A percentile compares a stretch with the other conserved stretches of the same genome.
These are phyloP conservation scores for Ataeniobius toweri DNA, from an alignment of 2,797 vertebrate species.

Conservation along the genomic window DNA sequence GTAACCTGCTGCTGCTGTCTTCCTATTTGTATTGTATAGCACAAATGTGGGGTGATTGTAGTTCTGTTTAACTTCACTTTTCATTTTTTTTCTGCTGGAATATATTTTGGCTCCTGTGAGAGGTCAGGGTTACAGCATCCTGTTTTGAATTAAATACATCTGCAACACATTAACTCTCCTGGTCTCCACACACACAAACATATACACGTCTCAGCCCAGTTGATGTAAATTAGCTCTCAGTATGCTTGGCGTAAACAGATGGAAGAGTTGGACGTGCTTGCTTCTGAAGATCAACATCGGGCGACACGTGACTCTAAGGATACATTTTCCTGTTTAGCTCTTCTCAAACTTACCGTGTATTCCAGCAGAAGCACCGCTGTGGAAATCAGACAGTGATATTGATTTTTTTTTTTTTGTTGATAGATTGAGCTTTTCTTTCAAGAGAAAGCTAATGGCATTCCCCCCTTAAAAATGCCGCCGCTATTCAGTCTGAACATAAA, in stretches of 20 bases:
- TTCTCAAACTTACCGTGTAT: constrained; percentile 6
- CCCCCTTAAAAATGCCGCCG: neutral
- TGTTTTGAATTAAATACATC: constrained; percentile 23
- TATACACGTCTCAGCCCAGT: constrained; percentile 4
- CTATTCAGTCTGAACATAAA: neutral
- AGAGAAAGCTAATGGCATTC: neutral
- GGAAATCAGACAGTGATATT: neutral
- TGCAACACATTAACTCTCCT: constrained; percentile 34
- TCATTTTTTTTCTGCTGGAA: constrained; percentile 1
- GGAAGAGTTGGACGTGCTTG: constrained; percentile 8
- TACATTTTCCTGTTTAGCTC: neutral
- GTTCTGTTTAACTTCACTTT: neutral
- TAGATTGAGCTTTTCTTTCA: neutral
- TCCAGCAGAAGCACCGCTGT: neutral
- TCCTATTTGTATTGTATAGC: no score
- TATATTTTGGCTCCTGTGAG: constrained; percentile 6
- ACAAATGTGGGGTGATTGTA: neutral
- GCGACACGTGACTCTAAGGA: constrained; percentile 3
- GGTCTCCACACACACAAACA: constrained; percentile 8
- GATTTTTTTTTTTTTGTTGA: neutral
- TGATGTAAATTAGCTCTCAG: constrained; percentile 25
- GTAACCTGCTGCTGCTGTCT: constrained; percentile 63
- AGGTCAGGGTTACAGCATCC: constrained; percentile 12
- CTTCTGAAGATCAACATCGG: constrained; percentile 18
- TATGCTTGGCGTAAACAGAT: constrained; percentile 16